phyloP scores from a whole-genome alignment of 1,140 invertebrate species.

The Eurosta solidaginis region DNA sequence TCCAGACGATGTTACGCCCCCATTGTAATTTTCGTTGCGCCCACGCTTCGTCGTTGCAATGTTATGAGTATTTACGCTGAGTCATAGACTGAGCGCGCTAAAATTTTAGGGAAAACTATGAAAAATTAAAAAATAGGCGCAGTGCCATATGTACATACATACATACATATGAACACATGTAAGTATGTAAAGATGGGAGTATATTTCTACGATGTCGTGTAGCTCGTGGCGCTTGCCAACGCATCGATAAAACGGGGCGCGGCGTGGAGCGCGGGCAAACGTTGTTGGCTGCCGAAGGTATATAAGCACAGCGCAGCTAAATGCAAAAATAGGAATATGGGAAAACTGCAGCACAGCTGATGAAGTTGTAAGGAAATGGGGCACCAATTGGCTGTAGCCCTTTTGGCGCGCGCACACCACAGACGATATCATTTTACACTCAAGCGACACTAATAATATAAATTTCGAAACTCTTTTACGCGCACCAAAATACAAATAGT shows the following conservation, averaged over 20 bases:
- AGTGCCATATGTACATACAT: neutral
- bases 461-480: neutral
- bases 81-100: neutral
- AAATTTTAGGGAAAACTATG: neutral
- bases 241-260: no score
- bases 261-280: neutral
- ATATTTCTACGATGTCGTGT: no score
- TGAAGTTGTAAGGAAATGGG: neutral
- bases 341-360: neutral
- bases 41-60: no score
- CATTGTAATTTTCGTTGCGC: no score
- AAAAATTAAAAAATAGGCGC: neutral
- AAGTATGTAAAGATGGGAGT: no score
- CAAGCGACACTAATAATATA: slow-evolving; percentile 4
- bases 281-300: neutral
- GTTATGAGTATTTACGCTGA: no score
- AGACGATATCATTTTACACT: neutral
- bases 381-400: neutral
- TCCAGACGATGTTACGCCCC: no score
- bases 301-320: neutral
- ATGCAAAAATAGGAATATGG: neutral
- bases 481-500: neutral
- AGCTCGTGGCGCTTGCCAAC: neutral
- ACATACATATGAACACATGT: neutral
- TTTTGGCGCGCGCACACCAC: neutral